Base-by-base conservation (phyloP, 2,113 vertebrate species). In the Oxyruncus cristatus region DNA sequence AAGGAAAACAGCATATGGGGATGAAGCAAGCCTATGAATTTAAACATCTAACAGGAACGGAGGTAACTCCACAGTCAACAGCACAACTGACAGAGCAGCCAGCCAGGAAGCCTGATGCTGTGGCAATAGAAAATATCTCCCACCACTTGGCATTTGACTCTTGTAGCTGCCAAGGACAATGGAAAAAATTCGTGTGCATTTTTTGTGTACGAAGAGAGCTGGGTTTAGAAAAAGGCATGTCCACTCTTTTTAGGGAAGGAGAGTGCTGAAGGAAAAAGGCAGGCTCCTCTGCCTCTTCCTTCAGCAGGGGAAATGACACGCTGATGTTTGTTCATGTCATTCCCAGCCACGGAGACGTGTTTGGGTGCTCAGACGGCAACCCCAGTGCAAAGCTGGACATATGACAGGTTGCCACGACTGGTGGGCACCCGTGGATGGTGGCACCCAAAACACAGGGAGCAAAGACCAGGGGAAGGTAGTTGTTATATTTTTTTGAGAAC, bases 131-230 rank as follows among this genome's bases (percentile, higher is more conserved):
- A 97, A 97, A 94, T 47, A 63, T n/a, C 92, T 93, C 93, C 94
- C 81, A 95, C 44, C 53, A 27, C 81, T 95, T 96, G 92, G 93
- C 91, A 80, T 92, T 89, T 63, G 90, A 62, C 81, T 94, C 78
- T 42, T 92, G 4, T 78, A 53, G 93, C 95, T 95, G 88, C 95
- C 85, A 80, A 91, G 88, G 83, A 91, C 76, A 95, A 83, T 80
- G 95, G 94, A 66, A 95, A 96, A 85, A 89, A 93, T 14, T 39
- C n/a, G n/a, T 3, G 0, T 41, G 37, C 79, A 73, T 91, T 35
- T 39, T 41, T 37, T 71, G 50, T 85, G 71, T 13, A 8, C 0
- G 22, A 71, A 67, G 53, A 85, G 61, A 70, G 78, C 5, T 24
- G 47, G 11, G 30, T 67, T 86, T 73, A 71, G 61, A 79, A 90